These are phyloP conservation scores for Lateolabrax maculatus DNA, from an alignment of 2,797 vertebrate species.

Conservation along the genomic window DNA sequence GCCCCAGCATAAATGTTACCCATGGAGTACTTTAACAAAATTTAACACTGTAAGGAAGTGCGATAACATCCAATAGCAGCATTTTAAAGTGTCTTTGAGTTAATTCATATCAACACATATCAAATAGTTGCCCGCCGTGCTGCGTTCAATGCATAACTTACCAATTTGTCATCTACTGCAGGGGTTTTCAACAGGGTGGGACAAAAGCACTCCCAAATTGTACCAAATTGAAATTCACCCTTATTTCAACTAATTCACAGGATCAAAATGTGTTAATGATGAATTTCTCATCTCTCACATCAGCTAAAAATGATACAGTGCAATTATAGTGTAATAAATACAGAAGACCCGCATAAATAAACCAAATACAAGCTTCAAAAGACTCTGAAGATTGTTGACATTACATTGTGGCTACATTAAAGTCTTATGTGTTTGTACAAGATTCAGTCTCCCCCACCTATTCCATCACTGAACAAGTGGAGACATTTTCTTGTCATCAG, in stretches of 20 bases:
- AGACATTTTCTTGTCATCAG: conserved; percentile 44
- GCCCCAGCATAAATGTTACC: not conserved
- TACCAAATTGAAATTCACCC: conserved; percentile 36
- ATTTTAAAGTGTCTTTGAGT: conserved; percentile 39
- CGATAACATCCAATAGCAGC: not conserved
- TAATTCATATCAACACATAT: conserved; percentile 37
- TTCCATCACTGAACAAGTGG: conserved; percentile 26
- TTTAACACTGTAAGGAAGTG: not conserved
- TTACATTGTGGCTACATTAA: conserved; percentile 30
- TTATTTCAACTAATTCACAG: conserved; percentile 27
- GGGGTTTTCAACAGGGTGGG: conserved; percentile 24
- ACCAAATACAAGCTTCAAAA: conserved; percentile 29
- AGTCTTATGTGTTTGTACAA: conserved; percentile 42
- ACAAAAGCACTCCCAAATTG: conserved; percentile 24
- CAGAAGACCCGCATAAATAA: conserved; percentile 21
- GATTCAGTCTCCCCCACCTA: conserved; percentile 15
- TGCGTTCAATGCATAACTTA: conserved; percentile 51
- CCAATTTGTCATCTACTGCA: conserved; percentile 26
- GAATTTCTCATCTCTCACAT: conserved; percentile 11
- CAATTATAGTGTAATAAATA: conserved; percentile 30
- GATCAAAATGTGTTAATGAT: conserved; percentile 33
- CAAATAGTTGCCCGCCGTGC: conserved; percentile 17
- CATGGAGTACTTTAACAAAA: conserved; percentile 17
- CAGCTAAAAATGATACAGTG: conserved; percentile 1
- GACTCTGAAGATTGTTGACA: conserved; percentile 14